phyloP scores from a whole-genome alignment of 1,140 invertebrate species.

The Elysia chlorotica region DNA sequence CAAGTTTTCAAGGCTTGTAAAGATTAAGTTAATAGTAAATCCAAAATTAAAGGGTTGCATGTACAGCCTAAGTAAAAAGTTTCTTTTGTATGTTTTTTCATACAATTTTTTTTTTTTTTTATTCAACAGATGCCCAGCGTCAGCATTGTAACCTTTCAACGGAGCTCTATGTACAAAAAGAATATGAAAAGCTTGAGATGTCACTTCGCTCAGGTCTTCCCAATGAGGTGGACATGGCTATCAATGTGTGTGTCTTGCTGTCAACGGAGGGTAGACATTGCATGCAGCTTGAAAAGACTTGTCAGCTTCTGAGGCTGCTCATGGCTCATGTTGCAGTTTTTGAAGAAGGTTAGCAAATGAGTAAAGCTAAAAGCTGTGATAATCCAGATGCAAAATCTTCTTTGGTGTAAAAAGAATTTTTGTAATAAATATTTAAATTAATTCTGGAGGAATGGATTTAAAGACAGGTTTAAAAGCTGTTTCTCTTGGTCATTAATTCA shows the following conservation, averaged over 20 bases:
- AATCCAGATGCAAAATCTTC: too few relatives aligned
- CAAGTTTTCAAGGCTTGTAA: too few relatives aligned
- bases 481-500: too few relatives aligned
- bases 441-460: too few relatives aligned
- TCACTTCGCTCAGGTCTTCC: slow-evolving; percentile 92
- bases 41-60: too few relatives aligned
- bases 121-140: slow-evolving; percentile 68
- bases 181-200: slow-evolving; percentile 85
- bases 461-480: too few relatives aligned
- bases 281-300: slow-evolving; percentile 81
- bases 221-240: slow-evolving; percentile 98
- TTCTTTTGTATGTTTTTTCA: too few relatives aligned
- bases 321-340: slow-evolving; percentile 93
- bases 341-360: slow-evolving; percentile 73
- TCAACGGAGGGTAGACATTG: slow-evolving; percentile 91
- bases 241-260: slow-evolving; percentile 94
- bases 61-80: too few relatives aligned
- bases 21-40: too few relatives aligned
- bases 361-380: too few relatives aligned
- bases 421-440: too few relatives aligned
- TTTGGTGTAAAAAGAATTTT: too few relatives aligned
- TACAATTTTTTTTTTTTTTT: background rate
- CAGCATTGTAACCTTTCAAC: slow-evolving; percentile 73
- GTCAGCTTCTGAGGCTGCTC: slow-evolving; percentile 84
- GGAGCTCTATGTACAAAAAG: slow-evolving; percentile 76